Evolutionary conservation across 2,113 vertebrate species (phyloP), one percentile per base, ranked within the genome.

Genomic region (Plestiodon gilberti): DNA sequence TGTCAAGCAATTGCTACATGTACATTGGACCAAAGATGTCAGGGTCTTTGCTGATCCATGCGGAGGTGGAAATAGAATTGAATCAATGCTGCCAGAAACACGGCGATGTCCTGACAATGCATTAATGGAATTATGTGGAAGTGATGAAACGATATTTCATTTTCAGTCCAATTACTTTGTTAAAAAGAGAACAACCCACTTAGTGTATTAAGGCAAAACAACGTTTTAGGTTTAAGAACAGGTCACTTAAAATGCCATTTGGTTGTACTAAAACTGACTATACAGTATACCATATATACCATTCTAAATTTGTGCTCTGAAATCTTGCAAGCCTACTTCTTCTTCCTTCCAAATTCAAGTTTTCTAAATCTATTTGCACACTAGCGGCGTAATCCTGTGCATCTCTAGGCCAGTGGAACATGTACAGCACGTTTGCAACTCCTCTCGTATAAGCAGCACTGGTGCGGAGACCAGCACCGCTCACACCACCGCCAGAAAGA

Each of bases 61-160:
- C 78, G 91, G 88, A 94, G 87, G 92, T 92, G 92, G 81, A 88
- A 95, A 95, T 94, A 86, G 93, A 93, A 84, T 78, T 83, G 94
- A 91, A 89, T 80, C 92, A 82, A 0, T 73, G 83, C 88, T 90
- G 91, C 82, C 85, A 93, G 88, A 69, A 91, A 81, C 70, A 55
- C 8, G 77, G 71, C 73, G 65, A 7, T 83, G 74, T 59, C 75
- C 90, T 93, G 94, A 94, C 91, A 93, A 85, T 84, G 84, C 8
- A 88, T 80, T 89, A 89, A 94, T 91, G 2, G 93, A 86, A 78
- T 70, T 69, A 81, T 1, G 0, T 28, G 14, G 78, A 64, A 86
- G 87, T 84, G 89, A 35, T 65, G 87, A 87, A 80, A 67, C 69
- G 77, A 35, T 30, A 79, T 76, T 89, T 90, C 65, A 77, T 91